These are phyloP conservation scores for Tyrannus savana DNA, from an alignment of 2,113 vertebrate genomes.

Conservation along the genomic window DNA sequence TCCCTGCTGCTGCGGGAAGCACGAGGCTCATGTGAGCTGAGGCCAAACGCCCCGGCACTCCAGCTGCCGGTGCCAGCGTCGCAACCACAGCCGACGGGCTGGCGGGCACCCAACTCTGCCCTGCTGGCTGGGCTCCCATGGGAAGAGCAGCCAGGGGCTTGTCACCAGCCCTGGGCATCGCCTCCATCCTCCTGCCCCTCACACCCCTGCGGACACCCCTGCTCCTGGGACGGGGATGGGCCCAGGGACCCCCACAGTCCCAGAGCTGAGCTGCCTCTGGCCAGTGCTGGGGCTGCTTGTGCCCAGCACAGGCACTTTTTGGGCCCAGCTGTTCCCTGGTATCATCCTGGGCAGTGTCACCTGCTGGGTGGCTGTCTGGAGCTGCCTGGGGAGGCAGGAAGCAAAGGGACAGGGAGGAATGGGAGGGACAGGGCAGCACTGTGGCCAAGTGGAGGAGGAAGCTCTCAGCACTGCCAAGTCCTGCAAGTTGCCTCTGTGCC, in stretches of 20 bases:
- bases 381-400: neutral
- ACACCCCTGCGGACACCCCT: accelerated
- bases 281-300: neutral
- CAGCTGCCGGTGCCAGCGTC: neutral
- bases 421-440: neutral
- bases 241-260: neutral
- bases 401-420: neutral
- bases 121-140: neutral
- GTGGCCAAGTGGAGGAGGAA: neutral
- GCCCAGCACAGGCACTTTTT: neutral
- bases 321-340: neutral
- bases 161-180: neutral
- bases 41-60: neutral
- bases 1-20: neutral
- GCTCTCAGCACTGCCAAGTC: neutral
- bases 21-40: neutral
- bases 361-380: neutral
- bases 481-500: neutral
- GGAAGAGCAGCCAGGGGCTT: neutral
- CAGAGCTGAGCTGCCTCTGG: neutral
- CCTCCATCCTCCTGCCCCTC: neutral
- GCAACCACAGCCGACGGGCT: neutral
- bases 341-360: neutral
- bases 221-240: neutral
- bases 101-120: neutral